Evolutionary conservation across 2,888 invertebrate genomes (phyloP).

Genomic region (Clepsis dumicolana): DNA sequence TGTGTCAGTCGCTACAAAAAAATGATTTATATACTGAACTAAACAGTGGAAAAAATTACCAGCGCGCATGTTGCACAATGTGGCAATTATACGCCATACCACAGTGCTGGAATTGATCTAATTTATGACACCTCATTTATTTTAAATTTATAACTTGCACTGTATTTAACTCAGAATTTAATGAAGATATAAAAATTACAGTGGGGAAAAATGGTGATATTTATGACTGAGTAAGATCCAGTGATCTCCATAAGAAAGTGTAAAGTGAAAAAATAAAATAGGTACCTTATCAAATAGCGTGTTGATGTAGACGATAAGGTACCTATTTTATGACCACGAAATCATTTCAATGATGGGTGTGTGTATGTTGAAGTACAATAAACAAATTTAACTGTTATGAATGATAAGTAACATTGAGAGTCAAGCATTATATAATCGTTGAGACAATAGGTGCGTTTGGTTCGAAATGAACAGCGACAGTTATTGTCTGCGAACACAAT

Average conservation of each 20-base stretch:
- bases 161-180: neutral
- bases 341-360: constrained; percentile 36
- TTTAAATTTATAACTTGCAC: neutral
- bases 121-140: constrained; percentile 1
- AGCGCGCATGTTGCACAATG: constrained; percentile 31
- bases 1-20: constrained; percentile 45
- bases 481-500: constrained; percentile 42
- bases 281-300: constrained; percentile 26
- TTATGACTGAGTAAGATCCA: neutral
- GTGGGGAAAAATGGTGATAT: neutral
- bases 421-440: constrained; percentile 42
- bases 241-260: neutral
- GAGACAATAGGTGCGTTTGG: constrained; percentile 44
- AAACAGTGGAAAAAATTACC: constrained; percentile 45
- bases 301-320: constrained; percentile 17
- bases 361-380: constrained; percentile 29
- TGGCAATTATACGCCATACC: constrained; percentile 11
- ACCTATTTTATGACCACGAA: constrained; percentile 23
- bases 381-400: constrained; percentile 42
- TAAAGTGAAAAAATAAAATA: constrained; percentile 14
- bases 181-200: neutral
- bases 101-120: neutral
- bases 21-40: constrained; percentile 51
- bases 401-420: constrained; percentile 41
- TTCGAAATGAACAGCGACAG: constrained; percentile 38